Base-by-base conservation (phyloP, 35 echinoderm and acorn worm genomes). In the Hemicentrotus pulcherrimus region DNA sequence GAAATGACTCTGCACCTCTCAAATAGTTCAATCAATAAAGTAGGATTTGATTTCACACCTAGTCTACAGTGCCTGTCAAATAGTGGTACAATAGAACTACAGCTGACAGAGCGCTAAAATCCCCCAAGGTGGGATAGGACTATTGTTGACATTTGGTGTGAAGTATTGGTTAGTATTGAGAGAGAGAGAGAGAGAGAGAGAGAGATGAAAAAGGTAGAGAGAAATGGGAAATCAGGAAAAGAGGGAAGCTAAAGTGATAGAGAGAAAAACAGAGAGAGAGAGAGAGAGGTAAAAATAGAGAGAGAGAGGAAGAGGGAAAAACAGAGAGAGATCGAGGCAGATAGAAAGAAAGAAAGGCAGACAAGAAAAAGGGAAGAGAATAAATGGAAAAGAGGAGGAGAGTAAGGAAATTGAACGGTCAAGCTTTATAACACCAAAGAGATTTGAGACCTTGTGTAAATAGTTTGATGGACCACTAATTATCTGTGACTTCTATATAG, bases 1-100 rank as follows among this genome's bases (percentile, higher is more conserved):
- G 65, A 78, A 78, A 28, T 78, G 65, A 91, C 47, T 91, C 47
- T 91, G 33, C 22, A 46, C 88, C 88, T 48, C 47, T 41, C 18
- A 41, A 46, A 41, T 4, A 5, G 88, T 91, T 91, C 33, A 91
- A 48, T 91, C 47, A 91, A 46, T 91, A 46, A 48, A 91, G 88
- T 35, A 91, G 33, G 47, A 41, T 48, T 91, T 91, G 88, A 33
- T 41, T 91, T 91, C 33, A 91, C 47, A 46, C 88, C 47, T 48
- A 91, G 33, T 45, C 33, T 32, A n/a, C 33, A 46, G 15, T 46
- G 33, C 22, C 33, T 46, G 33, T 46, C 47, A 91, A 46, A 91
- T 15, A 91, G 6, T 30, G 47, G 6, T 11, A 91, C 47, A 91
- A 48, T 91, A 6, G 33, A 91, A 19, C 47, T 91, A 46, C 47